These are phyloP conservation scores for Epinephelus lanceolatus DNA, from an alignment of 2,113 vertebrate species.

Conservation along the genomic window DNA sequence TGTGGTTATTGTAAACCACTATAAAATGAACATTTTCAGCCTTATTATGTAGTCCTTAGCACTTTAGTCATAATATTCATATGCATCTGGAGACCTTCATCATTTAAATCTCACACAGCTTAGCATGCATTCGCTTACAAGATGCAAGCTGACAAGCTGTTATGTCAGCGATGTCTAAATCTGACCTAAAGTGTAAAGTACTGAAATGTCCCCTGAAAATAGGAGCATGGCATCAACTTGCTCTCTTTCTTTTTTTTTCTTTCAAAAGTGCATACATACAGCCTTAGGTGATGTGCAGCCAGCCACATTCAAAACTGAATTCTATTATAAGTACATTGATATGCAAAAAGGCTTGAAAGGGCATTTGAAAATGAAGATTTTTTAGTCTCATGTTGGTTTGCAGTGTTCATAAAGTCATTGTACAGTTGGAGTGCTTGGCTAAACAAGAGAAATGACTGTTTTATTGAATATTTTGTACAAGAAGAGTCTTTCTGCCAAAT, in stretches of 20 bases:
- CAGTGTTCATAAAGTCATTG: background rate
- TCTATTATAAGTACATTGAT: conserved; percentile 47
- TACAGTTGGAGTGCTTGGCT: background rate
- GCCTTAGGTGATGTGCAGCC: conserved; percentile 55
- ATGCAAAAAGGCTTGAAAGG: conserved; percentile 55
- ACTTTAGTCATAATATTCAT: background rate
- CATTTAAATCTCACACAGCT: conserved; percentile 9
- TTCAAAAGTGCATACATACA: conserved; percentile 49
- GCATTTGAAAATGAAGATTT: conserved; percentile 38
- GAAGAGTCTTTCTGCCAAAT: background rate
- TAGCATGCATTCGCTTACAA: background rate
- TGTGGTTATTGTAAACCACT: background rate
- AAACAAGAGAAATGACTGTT: background rate
- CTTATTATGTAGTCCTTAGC: background rate
- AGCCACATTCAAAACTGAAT: conserved; percentile 32
- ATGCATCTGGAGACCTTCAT: background rate
- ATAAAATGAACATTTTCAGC: background rate
- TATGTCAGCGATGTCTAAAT: conserved; percentile 41
- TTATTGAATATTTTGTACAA: background rate
- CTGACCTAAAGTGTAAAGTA: conserved; percentile 14
- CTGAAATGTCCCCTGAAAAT: conserved; percentile 41
- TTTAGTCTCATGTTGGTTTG: conserved; percentile 29
- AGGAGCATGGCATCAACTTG: conserved; percentile 8
- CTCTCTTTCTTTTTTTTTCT: conserved; percentile 3
- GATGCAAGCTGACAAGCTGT: conserved; percentile 42